Evolutionary conservation across 2,888 invertebrate species (phyloP).

Genomic region (Eumacrocentrus americanus): DNA sequence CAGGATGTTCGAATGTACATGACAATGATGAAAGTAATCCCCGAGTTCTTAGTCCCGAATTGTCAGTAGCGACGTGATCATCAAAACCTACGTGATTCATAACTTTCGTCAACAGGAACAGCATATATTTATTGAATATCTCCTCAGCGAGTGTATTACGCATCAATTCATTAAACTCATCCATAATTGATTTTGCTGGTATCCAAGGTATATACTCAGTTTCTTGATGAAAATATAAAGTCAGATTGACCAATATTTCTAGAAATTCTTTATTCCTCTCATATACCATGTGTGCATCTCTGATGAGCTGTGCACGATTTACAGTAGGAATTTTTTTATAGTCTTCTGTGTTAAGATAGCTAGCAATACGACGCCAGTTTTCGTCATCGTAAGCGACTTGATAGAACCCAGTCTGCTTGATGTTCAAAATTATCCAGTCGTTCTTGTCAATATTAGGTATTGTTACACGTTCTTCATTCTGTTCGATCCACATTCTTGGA

Average conservation of each 20-base stretch:
- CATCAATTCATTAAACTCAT: neutral
- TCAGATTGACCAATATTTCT: slow-evolving; percentile 43
- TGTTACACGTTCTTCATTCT: neutral
- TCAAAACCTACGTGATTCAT: slow-evolving; percentile 32
- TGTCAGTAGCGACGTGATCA: slow-evolving; percentile 24
- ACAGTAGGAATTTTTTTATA: slow-evolving; percentile 65
- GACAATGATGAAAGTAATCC: slow-evolving; percentile 55
- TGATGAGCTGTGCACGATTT: slow-evolving; percentile 78
- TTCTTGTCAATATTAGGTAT: neutral
- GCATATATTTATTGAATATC: slow-evolving; percentile 31
- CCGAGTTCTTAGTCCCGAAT: slow-evolving; percentile 45
- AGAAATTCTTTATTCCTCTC: neutral
- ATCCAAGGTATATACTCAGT: slow-evolving; percentile 73
- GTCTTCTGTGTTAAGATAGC: slow-evolving; percentile 61
- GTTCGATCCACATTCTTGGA: neutral
- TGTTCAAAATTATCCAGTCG: neutral
- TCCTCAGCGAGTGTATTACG: neutral
- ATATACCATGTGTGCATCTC: slow-evolving; percentile 66
- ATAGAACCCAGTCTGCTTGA: slow-evolving; percentile 43
- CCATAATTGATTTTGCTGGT: slow-evolving; percentile 52
- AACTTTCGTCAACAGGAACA: slow-evolving; percentile 32
- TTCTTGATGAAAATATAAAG: slow-evolving; percentile 67
- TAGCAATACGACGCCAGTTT: slow-evolving; percentile 70
- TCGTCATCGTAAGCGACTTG: slow-evolving; percentile 69
- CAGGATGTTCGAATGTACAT: slow-evolving; percentile 55